Conservation (phyloP, 2,113 vertebrate genomes). For the Thymallus thymallus region DNA sequence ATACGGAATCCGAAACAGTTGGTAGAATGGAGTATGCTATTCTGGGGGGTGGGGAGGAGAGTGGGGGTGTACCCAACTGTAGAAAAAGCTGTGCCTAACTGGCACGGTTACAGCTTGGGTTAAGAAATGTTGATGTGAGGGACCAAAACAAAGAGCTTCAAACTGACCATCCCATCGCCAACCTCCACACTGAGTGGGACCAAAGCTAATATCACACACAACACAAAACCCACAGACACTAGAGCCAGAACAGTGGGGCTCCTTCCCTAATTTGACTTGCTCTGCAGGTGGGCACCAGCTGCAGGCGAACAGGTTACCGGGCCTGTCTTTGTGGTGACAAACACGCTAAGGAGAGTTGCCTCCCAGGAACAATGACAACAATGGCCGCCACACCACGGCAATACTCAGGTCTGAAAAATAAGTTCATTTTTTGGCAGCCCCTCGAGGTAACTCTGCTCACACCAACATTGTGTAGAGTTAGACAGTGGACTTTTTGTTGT, state of each 20-base stretch:
- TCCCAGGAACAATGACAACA: slow-evolving; percentile 76
- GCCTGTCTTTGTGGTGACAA: slow-evolving; percentile 70
- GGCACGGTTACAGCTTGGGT: slow-evolving; percentile 25
- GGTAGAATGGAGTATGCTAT: neutral
- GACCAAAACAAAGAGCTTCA: slow-evolving; percentile 64
- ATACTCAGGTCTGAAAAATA: slow-evolving; percentile 86
- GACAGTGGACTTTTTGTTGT: slow-evolving; percentile 89
- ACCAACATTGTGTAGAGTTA: slow-evolving; percentile 64
- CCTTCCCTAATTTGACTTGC: slow-evolving; percentile 93
- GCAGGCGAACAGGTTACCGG: slow-evolving; percentile 86
- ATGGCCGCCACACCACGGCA: slow-evolving; percentile 51
- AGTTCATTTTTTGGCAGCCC: slow-evolving; percentile 81
- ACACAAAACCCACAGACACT: slow-evolving; percentile 85
- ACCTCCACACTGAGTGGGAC: slow-evolving; percentile 69
- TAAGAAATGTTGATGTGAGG: slow-evolving; percentile 23
- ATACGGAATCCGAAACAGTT: neutral
- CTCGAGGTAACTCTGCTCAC: slow-evolving; percentile 82
- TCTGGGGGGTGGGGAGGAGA: neutral
- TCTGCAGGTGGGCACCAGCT: slow-evolving; percentile 96
- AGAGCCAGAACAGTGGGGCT: slow-evolving; percentile 87
- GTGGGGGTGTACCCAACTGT: neutral
- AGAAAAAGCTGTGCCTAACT: slow-evolving; percentile 8
- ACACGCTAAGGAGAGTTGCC: slow-evolving; percentile 77
- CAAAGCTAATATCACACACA: slow-evolving; percentile 77
- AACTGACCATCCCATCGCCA: slow-evolving; percentile 63